Evolutionary conservation across 92 coral and sea anemone genomes (phyloP).

Genomic region (Chrysogorgia sp.): DNA sequence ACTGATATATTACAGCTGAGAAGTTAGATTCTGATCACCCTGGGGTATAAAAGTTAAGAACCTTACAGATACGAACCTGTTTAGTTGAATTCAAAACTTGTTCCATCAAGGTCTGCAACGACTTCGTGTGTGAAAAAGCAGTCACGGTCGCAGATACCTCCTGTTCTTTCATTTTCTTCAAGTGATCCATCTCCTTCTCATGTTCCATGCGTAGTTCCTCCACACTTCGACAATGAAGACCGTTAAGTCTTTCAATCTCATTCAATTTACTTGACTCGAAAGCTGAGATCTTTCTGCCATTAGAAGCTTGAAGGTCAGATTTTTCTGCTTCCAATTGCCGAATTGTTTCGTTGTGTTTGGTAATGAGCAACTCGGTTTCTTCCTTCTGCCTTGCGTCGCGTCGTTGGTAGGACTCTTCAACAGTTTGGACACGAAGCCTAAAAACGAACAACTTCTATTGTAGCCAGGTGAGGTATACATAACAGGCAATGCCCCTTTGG

Average conservation of each 20-base stretch:
- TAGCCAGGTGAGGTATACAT: too few relatives aligned
- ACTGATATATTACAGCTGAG: too few relatives aligned
- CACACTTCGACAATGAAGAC: constrained; percentile 79
- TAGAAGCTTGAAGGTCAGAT: constrained; percentile 69
- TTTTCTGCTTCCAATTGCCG: constrained; percentile 77
- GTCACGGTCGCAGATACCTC: constrained; percentile 87
- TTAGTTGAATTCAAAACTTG: constrained; percentile 93
- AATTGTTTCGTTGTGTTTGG: constrained; percentile 76
- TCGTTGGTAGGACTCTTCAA: constrained; percentile 91
- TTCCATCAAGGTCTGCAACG: constrained; percentile 94
- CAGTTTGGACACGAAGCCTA: constrained; percentile 81
- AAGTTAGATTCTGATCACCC: too few relatives aligned
- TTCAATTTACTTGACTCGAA: constrained; percentile 69
- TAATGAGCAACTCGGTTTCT: constrained; percentile 78
- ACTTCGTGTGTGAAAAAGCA: constrained; percentile 96
- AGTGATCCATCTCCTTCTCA: constrained; percentile 69
- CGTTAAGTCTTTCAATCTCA: constrained; percentile 82
- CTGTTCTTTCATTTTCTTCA: constrained; percentile 76
- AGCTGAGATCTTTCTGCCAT: constrained; percentile 62
- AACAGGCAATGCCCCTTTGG: too few relatives aligned
- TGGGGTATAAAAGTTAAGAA: background rate
- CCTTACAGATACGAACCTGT: constrained; percentile 62
- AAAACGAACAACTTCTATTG: too few relatives aligned
- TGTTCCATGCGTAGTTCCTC: constrained; percentile 84
- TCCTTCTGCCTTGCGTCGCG: constrained; percentile 90